Percentiles rank a stretch among this genome's conserved stretches.
Conservation (phyloP, 2,888 invertebrate genomes). For the Melanophora roralis region DNA sequence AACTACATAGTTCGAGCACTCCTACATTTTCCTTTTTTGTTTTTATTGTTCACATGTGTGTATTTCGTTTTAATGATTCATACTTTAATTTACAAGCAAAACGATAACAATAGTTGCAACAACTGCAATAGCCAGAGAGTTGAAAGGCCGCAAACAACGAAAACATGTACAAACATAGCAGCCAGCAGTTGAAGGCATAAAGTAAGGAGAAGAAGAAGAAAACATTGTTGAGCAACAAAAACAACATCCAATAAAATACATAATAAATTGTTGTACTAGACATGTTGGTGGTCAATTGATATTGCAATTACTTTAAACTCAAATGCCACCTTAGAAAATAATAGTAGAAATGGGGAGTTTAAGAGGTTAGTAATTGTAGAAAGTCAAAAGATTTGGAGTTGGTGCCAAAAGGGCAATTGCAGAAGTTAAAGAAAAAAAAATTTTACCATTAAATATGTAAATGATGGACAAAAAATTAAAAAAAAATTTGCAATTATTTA, state of each 20-base stretch:
- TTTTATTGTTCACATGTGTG: constrained; percentile 5
- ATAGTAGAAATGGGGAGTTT: neutral
- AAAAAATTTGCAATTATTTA: no score
- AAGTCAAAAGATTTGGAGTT: no score
- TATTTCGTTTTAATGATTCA: constrained; percentile 59
- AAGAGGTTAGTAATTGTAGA: neutral
- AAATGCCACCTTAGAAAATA: constrained; percentile 37
- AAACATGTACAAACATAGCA: constrained; percentile 11
- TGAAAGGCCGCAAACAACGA: constrained; percentile 35
- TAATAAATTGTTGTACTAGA: constrained; percentile 59
- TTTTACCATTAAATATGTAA: no score
- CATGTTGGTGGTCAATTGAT: constrained; percentile 61
- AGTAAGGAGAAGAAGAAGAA: neutral
- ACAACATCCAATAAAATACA: constrained; percentile 61
- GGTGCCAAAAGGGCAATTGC: no score
- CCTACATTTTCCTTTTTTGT: constrained; percentile 27
- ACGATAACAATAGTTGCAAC: constrained; percentile 22
- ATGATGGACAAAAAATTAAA: no score
- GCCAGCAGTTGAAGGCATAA: constrained; percentile 19
- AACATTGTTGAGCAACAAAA: constrained; percentile 43
- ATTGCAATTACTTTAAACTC: constrained; percentile 58
- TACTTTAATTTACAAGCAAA: constrained; percentile 54
- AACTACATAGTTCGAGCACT: constrained; percentile 39
- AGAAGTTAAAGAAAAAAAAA: no score
- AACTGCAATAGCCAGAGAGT: constrained; percentile 31